Conservation (phyloP, 2,888 invertebrate genomes). For the Pyralis farinalis region DNA sequence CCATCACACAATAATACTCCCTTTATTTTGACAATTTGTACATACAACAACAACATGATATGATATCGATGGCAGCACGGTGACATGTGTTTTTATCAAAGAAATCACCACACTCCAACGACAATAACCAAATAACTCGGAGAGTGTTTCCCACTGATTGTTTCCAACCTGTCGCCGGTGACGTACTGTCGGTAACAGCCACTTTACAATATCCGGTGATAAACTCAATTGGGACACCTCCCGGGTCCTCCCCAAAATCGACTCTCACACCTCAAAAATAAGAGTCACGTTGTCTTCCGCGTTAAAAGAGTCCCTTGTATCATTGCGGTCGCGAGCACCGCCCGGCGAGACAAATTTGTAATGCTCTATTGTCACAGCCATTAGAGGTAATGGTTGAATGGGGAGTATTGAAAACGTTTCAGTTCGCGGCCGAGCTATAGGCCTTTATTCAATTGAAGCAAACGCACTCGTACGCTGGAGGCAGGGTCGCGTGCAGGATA, state of each 20-base stretch:
- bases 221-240: slow-evolving; percentile 65
- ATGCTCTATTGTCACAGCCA: slow-evolving; percentile 73
- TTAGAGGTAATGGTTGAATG: slow-evolving; percentile 72
- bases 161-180: slow-evolving; percentile 37
- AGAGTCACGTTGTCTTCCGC: slow-evolving; percentile 42
- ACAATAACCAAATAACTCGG: background rate
- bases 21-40: too few relatives aligned
- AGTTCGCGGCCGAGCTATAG: slow-evolving; percentile 54
- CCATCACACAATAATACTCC: too few relatives aligned
- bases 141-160: slow-evolving; percentile 8
- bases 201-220: slow-evolving; percentile 77
- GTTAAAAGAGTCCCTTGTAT: slow-evolving; percentile 25
- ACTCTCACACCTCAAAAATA: slow-evolving; percentile 44
- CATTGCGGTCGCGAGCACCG: slow-evolving; percentile 26
- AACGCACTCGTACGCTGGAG: slow-evolving; percentile 28
- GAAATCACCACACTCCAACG: slow-evolving; percentile 1
- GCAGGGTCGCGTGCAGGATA: slow-evolving; percentile 57
- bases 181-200: slow-evolving; percentile 60
- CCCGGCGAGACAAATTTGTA: slow-evolving; percentile 68
- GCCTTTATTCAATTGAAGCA: slow-evolving; percentile 63
- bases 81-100: background rate
- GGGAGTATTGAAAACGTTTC: slow-evolving; percentile 73
- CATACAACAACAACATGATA: too few relatives aligned
- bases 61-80: background rate
- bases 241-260: slow-evolving; percentile 29